Base-by-base conservation (phyloP, 2,888 invertebrate species). In the Acanthosepion esculentum region DNA sequence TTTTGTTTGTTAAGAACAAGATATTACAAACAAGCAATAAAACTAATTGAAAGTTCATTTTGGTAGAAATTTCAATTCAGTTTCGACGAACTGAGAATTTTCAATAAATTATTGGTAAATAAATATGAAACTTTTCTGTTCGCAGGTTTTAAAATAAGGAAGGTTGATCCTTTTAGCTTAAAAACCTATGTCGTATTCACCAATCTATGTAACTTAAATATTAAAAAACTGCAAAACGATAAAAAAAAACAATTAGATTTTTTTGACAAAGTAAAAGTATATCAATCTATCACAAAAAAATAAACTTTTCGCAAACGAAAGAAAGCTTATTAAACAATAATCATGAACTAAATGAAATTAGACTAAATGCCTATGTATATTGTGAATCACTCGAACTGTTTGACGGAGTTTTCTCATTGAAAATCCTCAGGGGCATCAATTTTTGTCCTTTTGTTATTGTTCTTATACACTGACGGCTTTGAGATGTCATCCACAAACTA, bases 1-100 rank as follows among this genome's bases (percentile, higher is more conserved):
- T 95, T 95, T 41, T 94, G 91, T 41, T 93, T 33, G 10, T 91
- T 91, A 78, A 55, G 7, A 78, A 41, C n/a, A 94, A 92, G 94
- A 92, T 91, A 93, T 48, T 91, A 94, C 64, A 26, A 20, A 55
- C 26, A 78, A 91, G 50, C 26, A 78, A 55, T n/a, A 94, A 64
- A 64, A 64, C 94, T 29, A 48, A 94, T n/a, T 91, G 41, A 78
- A 64, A 33, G 50, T 48, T 91, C 55, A 64, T 91, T 78, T 64
- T 78, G 29, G 50, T 26, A 8, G 50, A 29, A n/a, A 26, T 41
- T 48, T 94, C 48, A 53, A 94, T 94, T 94, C 48, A 41, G n/a
- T 55, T 55, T 33, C 50, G 8, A 50, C 23, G 33, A 33, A 23
- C 23, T 10, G 20, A 33, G 48, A 7, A 23, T 59, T 59, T 59